Conservation (phyloP, 2,113 vertebrate species). For the Chloropsis hardwickii region DNA sequence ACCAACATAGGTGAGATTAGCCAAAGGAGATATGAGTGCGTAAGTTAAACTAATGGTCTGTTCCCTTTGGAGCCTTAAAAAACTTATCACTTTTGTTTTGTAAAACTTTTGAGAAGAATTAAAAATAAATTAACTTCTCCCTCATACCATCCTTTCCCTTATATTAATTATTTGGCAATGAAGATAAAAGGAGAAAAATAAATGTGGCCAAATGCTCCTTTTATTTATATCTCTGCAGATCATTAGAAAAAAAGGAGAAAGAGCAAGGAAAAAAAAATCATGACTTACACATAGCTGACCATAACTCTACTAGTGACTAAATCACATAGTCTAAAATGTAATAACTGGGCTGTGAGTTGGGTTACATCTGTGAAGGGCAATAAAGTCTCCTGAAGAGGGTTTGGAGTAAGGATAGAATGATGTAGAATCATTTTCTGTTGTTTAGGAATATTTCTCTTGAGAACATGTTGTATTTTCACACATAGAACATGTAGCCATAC, state of each 20-base stretch:
- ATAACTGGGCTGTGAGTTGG: not conserved
- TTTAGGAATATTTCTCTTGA: not conserved
- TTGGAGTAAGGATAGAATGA: not conserved
- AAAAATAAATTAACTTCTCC: not conserved
- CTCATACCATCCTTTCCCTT: rapidly evolving
- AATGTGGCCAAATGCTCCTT: not conserved
- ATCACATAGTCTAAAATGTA: not conserved
- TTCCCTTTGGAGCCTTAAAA: not conserved
- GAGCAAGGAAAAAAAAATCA: not conserved
- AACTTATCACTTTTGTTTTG: not conserved
- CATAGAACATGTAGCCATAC: not conserved
- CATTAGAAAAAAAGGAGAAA: not conserved
- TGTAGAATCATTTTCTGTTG: not conserved
- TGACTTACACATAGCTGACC: not conserved
- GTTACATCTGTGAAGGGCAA: not conserved
- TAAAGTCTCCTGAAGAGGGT: not conserved
- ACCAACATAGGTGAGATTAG: not conserved
- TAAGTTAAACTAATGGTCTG: not conserved
- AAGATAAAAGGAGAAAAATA: not conserved
- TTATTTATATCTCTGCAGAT: not conserved
- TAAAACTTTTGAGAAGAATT: not conserved
- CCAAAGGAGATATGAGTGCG: not conserved
- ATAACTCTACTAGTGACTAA: not conserved
- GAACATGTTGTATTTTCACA: not conserved
- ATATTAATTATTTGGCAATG: not conserved